Conservation (phyloP, 2,113 vertebrate genomes). For the Romanogobio albipinnatus region DNA sequence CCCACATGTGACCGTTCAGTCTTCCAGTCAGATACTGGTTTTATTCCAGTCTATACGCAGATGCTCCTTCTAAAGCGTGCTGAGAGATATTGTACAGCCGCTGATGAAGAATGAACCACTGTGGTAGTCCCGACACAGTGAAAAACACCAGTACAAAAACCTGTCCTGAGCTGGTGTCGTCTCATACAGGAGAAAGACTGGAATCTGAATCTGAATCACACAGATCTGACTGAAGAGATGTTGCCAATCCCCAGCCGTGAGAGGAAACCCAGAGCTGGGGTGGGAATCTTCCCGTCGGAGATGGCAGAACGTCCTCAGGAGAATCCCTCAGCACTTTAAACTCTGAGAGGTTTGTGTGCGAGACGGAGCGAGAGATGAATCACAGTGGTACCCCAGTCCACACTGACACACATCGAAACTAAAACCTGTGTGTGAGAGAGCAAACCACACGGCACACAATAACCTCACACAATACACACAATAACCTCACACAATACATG, state of each 20-base stretch:
- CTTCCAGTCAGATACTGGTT: background rate
- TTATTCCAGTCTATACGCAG: background rate
- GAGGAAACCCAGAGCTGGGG: background rate
- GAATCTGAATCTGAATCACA: too few relatives aligned
- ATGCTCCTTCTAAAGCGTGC: background rate
- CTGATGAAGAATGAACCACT: slow-evolving; percentile 28
- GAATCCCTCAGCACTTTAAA: too few relatives aligned
- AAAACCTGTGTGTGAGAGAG: slow-evolving; percentile 33
- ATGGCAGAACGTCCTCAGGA: background rate
- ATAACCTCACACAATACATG: background rate
- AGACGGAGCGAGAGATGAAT: background rate
- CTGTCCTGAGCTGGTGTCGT: background rate
- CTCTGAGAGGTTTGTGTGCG: slow-evolving; percentile 41
- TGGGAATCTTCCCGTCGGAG: background rate
- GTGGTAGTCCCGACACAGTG: slow-evolving; percentile 57
- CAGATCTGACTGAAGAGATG: background rate
- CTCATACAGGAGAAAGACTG: background rate
- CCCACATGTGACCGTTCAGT: background rate
- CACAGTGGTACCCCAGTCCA: slow-evolving; percentile 50
- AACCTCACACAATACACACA: background rate
- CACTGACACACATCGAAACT: slow-evolving; percentile 33
- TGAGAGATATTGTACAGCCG: slow-evolving; percentile 46
- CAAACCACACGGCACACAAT: background rate
- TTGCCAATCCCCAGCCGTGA: background rate
- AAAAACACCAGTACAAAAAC: slow-evolving; percentile 63